Conservation (phyloP, 2,888 invertebrate genomes). For the Ormia ochracea region DNA sequence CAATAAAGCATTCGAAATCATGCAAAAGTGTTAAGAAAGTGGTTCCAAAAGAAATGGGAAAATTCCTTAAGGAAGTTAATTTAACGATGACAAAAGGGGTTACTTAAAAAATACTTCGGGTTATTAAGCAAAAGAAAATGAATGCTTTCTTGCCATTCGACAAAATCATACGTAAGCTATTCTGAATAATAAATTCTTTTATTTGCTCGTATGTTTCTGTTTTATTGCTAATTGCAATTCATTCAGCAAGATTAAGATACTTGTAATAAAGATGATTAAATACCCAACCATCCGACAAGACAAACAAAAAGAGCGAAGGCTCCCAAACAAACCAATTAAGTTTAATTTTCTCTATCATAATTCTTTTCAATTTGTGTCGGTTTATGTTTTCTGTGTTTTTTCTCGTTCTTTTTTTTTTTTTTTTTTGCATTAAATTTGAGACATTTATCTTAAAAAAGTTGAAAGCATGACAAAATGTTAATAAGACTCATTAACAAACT, state of each 20-base stretch:
- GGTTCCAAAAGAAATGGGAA: constrained; percentile 19
- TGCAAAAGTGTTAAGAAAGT: constrained; percentile 50
- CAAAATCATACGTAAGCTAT: not conserved
- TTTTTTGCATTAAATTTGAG: constrained; percentile 22
- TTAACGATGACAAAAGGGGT: constrained; percentile 1
- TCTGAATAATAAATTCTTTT: not conserved
- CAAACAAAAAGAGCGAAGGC: not conserved
- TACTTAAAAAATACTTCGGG: constrained; percentile 15
- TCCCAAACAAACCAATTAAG: constrained; percentile 45
- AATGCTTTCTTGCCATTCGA: not conserved
- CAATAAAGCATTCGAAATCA: not conserved
- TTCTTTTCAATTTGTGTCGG: constrained; percentile 49
- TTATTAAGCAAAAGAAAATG: constrained; percentile 5
- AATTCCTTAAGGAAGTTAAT: constrained; percentile 28
- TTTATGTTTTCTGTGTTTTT: too few species aligned
- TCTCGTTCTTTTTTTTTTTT: too few species aligned
- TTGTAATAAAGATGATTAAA: constrained; percentile 18
- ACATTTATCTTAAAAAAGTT: constrained; percentile 55
- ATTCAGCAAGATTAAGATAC: constrained; percentile 24
- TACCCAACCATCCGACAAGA: not conserved
- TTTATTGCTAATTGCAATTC: constrained; percentile 20
- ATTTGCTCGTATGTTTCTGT: not conserved
- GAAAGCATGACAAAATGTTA: constrained; percentile 60
- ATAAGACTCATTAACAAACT: constrained; percentile 58
- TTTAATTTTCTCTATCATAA: constrained; percentile 60